Base-by-base conservation (phyloP, 2,113 vertebrate species). In the Nannobrachium achirus region DNA sequence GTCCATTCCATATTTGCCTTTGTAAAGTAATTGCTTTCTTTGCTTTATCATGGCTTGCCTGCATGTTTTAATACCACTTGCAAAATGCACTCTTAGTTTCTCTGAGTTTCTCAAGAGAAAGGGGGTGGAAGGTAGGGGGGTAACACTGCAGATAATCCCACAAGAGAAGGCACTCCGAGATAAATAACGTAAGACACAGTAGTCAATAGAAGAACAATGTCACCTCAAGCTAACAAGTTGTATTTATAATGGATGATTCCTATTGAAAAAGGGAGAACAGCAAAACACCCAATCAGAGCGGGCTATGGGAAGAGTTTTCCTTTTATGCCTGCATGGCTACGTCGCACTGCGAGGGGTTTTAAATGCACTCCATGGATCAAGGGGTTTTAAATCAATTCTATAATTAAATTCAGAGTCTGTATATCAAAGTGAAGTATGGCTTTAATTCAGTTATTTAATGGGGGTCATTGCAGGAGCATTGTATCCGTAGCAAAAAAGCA, bases 321-420 rank as follows among this genome's bases (percentile, higher is more conserved):
- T 33, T 25, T 25, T 25, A 25, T 25, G 25, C 25, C 25, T 33
- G n/a, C n/a, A n/a, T n/a, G 25, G 25, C 25, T 33, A 33, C 25
- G 6, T 33, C 6, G 25, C 25, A 14, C 50, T 13, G 68, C 11
- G 19, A 57, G 52, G 67, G 63, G 25, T 58, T 45, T 39, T 48
- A 69, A 73, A 74, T 67, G 55, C 67, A 73, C 75, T 44, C 70
- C 60, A 50, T 68, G 69, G 25, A 82, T 81, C 77, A 73, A 70
- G 45, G 74, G 61, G 13, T 16, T 63, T 78, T 61, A 72, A 82
- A 78, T 73, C 53, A 56, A 33, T 62, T 64, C 61, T 59, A 45
- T 11, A 7, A 69, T 18, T 13, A 74, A 65, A 64, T 69, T 60
- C 67, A 69, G 60, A 4, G 63, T 6, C 7, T 64, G 1, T 66